These are phyloP conservation scores for Argentina silus DNA, from an alignment of 2,797 vertebrate genomes.

Conservation along the genomic window DNA sequence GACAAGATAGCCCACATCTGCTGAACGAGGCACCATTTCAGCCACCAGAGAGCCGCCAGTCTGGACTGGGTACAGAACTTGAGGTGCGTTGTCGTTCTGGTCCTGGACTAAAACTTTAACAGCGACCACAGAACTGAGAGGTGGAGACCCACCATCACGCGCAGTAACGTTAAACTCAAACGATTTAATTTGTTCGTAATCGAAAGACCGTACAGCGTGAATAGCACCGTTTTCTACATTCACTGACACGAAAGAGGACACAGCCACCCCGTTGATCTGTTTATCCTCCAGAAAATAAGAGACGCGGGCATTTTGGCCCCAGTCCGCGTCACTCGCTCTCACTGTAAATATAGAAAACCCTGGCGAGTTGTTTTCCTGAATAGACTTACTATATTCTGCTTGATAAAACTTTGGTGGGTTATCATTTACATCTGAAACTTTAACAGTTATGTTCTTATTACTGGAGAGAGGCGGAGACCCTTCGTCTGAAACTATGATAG, in stretches of 20 bases:
- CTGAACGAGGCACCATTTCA: slow-evolving; percentile 68
- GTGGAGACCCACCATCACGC: not conserved
- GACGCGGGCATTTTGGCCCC: slow-evolving; percentile 59
- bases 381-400: slow-evolving; percentile 53
- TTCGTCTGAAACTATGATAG: slow-evolving; percentile 26
- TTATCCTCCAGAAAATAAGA: slow-evolving; percentile 67
- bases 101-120: slow-evolving; percentile 51
- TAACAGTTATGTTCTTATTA: slow-evolving; percentile 50
- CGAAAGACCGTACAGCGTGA: slow-evolving; percentile 46
- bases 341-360: slow-evolving; percentile 68
- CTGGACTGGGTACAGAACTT: slow-evolving; percentile 57
- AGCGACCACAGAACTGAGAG: slow-evolving; percentile 17
- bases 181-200: slow-evolving; percentile 9
- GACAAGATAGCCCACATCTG: slow-evolving; percentile 67
- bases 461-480: slow-evolving; percentile 62
- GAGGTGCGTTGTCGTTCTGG: slow-evolving; percentile 49
- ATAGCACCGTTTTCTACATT: slow-evolving; percentile 64
- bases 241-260: slow-evolving; percentile 65
- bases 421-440: slow-evolving; percentile 70
- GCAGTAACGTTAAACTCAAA: not conserved
- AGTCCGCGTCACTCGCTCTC: slow-evolving; percentile 65
- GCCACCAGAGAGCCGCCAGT: slow-evolving; percentile 53
- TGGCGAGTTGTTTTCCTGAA: slow-evolving; percentile 72
- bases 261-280: slow-evolving; percentile 49
- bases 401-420: slow-evolving; percentile 69